Evolutionary conservation across 2,113 vertebrate genomes (phyloP).

Genomic region (Prolemur simus): DNA sequence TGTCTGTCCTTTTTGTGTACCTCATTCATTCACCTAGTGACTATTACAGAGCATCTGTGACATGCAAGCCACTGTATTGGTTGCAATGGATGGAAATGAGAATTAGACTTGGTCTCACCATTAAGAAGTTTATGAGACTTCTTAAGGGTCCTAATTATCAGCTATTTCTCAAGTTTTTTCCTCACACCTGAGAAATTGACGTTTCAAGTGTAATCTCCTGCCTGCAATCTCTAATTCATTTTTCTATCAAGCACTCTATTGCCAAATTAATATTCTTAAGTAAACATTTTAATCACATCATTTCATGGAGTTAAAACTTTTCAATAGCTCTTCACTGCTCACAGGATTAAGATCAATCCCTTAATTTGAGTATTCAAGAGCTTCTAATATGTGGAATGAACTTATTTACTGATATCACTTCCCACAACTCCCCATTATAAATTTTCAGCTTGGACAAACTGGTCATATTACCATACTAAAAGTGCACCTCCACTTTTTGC

Average conservation of each 20-base stretch:
- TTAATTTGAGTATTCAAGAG: neutral
- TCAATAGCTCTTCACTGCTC: neutral
- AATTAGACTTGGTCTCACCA: neutral
- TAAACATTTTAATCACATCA: neutral
- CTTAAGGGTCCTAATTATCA: neutral
- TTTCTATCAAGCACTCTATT: neutral
- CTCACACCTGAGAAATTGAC: neutral
- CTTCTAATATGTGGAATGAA: conserved; percentile 26
- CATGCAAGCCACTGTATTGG: neutral
- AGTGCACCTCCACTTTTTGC: neutral
- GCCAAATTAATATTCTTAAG: neutral
- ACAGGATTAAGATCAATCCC: conserved; percentile 5
- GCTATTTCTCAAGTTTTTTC: neutral
- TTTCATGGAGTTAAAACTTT: neutral
- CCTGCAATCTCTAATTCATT: conserved; percentile 4
- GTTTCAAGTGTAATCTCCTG: neutral
- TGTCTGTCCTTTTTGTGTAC: neutral
- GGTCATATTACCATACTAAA: neutral
- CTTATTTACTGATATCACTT: neutral
- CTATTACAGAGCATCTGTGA: neutral
- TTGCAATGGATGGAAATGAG: neutral
- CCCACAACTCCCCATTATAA: neutral
- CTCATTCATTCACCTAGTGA: neutral
- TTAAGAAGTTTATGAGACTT: neutral
- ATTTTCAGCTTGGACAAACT: neutral